Conservation (phyloP, 1,140 invertebrate species). For the Microplitis demolitor region DNA sequence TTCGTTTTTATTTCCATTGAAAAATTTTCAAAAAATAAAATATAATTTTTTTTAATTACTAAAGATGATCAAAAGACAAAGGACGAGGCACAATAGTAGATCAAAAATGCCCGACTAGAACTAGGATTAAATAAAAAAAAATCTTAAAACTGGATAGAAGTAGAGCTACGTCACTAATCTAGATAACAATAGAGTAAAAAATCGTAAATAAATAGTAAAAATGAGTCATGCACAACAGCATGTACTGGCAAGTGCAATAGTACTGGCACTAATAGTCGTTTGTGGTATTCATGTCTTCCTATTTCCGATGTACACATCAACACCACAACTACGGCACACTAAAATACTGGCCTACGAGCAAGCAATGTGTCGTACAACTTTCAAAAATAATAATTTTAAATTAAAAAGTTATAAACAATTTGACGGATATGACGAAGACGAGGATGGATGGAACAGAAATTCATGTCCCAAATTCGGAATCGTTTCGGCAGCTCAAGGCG, state of each 20-base stretch:
- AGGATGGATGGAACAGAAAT: slow-evolving; percentile 34
- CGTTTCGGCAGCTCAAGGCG: slow-evolving; percentile 65
- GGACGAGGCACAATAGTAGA: slow-evolving; percentile 54
- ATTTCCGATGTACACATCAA: slow-evolving; percentile 66
- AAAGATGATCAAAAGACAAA: slow-evolving; percentile 50
- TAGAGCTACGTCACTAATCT: neutral
- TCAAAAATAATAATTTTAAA: slow-evolving; percentile 52
- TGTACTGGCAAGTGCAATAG: slow-evolving; percentile 66
- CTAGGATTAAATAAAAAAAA: neutral
- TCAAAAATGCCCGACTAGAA: slow-evolving; percentile 55
- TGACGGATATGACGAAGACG: no score
- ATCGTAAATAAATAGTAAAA: slow-evolving; percentile 19
- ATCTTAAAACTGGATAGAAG: neutral
- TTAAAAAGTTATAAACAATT: slow-evolving; percentile 30
- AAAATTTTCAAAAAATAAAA: no score
- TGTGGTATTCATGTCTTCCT: slow-evolving; percentile 68
- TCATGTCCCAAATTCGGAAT: slow-evolving; percentile 64
- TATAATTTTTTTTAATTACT: no score
- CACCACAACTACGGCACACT: slow-evolving; percentile 47
- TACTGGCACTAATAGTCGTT: slow-evolving; percentile 65
- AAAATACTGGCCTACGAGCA: slow-evolving; percentile 62
- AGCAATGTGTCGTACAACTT: slow-evolving; percentile 61
- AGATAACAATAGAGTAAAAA: slow-evolving; percentile 24
- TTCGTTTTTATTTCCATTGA: no score
- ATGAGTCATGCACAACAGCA: slow-evolving; percentile 63